These are phyloP conservation scores for Zenarchopterus dispar DNA, from an alignment of 2,797 vertebrate species.

Conservation along the genomic window DNA sequence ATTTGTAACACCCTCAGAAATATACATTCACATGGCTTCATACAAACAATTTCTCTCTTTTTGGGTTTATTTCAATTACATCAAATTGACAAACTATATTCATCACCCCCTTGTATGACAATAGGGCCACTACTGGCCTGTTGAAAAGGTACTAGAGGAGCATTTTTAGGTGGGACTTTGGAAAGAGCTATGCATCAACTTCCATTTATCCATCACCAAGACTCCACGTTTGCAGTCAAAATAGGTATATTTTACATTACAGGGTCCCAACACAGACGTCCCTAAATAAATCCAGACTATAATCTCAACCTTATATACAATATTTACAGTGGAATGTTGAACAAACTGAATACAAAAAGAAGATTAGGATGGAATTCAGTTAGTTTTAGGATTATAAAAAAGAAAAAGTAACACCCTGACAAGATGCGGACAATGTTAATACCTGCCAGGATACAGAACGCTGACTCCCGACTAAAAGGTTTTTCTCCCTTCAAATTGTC, in stretches of 20 bases:
- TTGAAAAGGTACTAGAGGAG: constrained; percentile 68
- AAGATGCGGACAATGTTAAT: constrained; percentile 64
- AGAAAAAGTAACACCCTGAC: constrained; percentile 66
- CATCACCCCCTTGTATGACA: constrained; percentile 63
- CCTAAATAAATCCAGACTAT: constrained; percentile 76
- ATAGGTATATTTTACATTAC: constrained; percentile 69
- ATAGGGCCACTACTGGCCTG: constrained; percentile 71
- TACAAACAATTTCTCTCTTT: constrained; percentile 74
- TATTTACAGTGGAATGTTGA: constrained; percentile 86
- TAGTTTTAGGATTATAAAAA: constrained; percentile 74
- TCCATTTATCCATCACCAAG: constrained; percentile 57
- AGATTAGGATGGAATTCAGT: constrained; percentile 79
- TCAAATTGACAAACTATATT: constrained; percentile 67
- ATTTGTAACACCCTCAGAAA: constrained; percentile 84
- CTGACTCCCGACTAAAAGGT: constrained; percentile 34
- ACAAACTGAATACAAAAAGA: constrained; percentile 76
- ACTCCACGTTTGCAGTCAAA: constrained; percentile 72
- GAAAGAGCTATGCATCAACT: constrained; percentile 69
- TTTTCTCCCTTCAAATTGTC: constrained; percentile 30
- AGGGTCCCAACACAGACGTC: constrained; percentile 61
- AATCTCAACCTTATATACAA: constrained; percentile 80
- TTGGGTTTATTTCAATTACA: constrained; percentile 71
- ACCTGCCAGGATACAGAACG: constrained; percentile 53
- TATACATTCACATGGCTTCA: constrained; percentile 85
- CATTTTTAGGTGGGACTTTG: constrained; percentile 70